Evolutionary conservation across 2,113 vertebrate species (phyloP).

Genomic region (Gila orcuttii): DNA sequence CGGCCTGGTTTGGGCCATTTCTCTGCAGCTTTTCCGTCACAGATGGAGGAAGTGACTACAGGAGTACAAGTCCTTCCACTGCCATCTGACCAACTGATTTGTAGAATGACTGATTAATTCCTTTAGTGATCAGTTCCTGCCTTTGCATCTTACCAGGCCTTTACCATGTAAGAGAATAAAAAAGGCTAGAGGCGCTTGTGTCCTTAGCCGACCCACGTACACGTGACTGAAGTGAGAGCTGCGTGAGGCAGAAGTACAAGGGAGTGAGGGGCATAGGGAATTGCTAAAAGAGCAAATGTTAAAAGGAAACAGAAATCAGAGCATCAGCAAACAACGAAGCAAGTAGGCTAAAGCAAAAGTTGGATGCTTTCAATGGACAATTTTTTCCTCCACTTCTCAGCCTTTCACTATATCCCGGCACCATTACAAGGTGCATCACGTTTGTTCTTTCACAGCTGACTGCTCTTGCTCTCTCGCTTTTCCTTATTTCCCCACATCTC

Average conservation of each 20-base stretch:
- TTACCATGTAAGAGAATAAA: background rate
- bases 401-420: conserved; percentile 38
- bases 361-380: conserved; percentile 19
- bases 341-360: conserved; percentile 19
- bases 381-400: background rate
- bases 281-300: conserved; percentile 22
- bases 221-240: conserved; percentile 31
- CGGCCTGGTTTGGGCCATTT: background rate
- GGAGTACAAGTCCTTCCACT: background rate
- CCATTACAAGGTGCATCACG: conserved; percentile 51
- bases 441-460: conserved; percentile 51
- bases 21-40: background rate
- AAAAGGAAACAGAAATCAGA: conserved; percentile 1
- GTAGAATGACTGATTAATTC: background rate
- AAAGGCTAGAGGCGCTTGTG: background rate
- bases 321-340: background rate
- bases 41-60: conserved; percentile 4
- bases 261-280: background rate
- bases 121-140: background rate
- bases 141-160: background rate
- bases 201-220: conserved; percentile 32
- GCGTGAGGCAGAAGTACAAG: background rate
- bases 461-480: conserved; percentile 28
- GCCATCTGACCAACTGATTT: background rate
- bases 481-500: background rate